Conservation (phyloP, 2,113 vertebrate species). For the Tautogolabrus adspersus region DNA sequence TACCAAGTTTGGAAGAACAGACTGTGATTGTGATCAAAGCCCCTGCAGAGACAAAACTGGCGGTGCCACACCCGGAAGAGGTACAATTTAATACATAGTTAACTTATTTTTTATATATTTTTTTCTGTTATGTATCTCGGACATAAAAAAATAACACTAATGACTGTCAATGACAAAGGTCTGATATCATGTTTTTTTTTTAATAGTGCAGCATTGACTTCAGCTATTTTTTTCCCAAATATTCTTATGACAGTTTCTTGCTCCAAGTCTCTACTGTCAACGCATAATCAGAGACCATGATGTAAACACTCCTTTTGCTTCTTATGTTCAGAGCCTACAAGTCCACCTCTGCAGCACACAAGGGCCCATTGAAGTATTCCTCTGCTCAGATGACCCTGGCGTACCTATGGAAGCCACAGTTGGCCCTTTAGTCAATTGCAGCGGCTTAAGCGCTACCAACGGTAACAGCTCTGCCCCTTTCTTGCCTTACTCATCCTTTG, state of each 20-base stretch:
- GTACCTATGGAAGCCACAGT: constrained; percentile 80
- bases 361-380: constrained; percentile 94
- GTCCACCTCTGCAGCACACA: constrained; percentile 92
- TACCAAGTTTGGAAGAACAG: constrained; percentile 92
- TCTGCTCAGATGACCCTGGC: constrained; percentile 89
- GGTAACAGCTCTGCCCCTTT: neutral
- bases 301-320: neutral
- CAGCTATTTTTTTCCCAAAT: no score
- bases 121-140: no score
- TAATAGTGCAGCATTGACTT: neutral
- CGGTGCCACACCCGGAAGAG: constrained; percentile 94
- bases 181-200: neutral
- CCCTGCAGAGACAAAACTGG: constrained; percentile 93
- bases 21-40: constrained; percentile 97
- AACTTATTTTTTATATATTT: neutral
- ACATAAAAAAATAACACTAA: no score
- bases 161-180: neutral
- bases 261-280: no score
- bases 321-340: constrained; percentile 87
- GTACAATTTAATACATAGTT: constrained; percentile 75
- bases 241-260: no score
- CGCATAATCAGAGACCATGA: neutral
- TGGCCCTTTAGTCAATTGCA: constrained; percentile 81
- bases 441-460: neutral
- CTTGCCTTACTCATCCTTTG: neutral